These are phyloP conservation scores for Copsychus sechellarum DNA, from an alignment of 2,113 vertebrate species.

Conservation along the genomic window DNA sequence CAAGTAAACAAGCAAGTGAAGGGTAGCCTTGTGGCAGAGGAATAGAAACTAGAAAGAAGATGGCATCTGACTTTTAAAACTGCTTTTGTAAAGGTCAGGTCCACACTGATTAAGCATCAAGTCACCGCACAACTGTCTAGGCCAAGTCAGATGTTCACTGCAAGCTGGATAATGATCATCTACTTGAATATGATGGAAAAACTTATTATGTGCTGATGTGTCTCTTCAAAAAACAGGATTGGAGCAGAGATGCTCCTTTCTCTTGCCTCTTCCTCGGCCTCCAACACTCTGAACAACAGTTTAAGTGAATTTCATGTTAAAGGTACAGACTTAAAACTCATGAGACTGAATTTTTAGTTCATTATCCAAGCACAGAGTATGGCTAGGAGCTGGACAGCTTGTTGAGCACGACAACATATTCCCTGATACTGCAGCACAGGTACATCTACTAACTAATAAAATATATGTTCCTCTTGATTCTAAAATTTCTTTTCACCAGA, in stretches of 20 bases:
- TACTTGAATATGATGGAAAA: not conserved
- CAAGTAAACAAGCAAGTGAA: not conserved
- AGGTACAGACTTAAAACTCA: not conserved
- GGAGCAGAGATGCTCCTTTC: not conserved
- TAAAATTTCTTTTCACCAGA: not conserved
- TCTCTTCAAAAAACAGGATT: not conserved
- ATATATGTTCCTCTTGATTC: not conserved
- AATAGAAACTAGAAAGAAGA: not conserved
- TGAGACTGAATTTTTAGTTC: not conserved
- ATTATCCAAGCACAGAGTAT: not conserved
- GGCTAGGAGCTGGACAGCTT: not conserved
- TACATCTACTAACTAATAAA: not conserved
- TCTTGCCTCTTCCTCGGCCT: not conserved
- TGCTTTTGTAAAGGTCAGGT: slow-evolving; percentile 1
- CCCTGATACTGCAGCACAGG: not conserved
- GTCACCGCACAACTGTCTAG: not conserved
- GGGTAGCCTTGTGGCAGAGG: not conserved
- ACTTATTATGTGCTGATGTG: not conserved
- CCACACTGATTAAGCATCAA: not conserved
- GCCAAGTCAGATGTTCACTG: not conserved
- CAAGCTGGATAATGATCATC: not conserved
- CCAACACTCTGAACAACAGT: not conserved
- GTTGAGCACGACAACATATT: not conserved
- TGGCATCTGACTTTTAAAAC: not conserved
- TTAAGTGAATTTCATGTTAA: not conserved